phyloP scores from a whole-genome alignment of 2,888 invertebrate species.

The Pristionchus mayeri region DNA sequence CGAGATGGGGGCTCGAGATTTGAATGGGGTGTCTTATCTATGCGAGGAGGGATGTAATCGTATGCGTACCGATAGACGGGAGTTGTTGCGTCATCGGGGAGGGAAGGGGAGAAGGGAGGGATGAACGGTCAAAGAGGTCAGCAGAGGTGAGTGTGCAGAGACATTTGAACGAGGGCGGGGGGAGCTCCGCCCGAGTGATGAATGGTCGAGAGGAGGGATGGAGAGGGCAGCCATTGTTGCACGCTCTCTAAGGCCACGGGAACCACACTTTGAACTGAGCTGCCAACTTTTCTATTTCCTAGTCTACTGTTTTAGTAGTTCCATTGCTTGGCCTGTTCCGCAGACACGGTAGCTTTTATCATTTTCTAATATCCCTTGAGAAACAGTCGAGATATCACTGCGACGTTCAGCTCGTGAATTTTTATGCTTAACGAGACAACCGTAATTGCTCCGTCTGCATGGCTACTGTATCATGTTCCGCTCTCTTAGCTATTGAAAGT shows the following conservation, averaged over 20 bases:
- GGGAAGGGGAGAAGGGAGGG: background rate
- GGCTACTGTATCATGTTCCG: background rate
- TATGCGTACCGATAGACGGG: slow-evolving; percentile 31
- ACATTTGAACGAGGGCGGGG: slow-evolving; percentile 25
- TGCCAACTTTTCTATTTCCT: no score
- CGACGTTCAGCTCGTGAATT: background rate
- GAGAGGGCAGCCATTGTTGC: background rate
- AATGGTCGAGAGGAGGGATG: background rate
- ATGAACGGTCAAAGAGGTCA: slow-evolving; percentile 30
- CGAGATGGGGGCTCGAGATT: background rate
- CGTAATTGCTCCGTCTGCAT: background rate
- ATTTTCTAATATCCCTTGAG: background rate
- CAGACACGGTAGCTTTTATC: background rate
- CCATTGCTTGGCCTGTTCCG: background rate
- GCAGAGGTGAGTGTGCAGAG: slow-evolving; percentile 15
- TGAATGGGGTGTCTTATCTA: slow-evolving; percentile 4
- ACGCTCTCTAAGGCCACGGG: slow-evolving; percentile 5
- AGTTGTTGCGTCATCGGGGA: slow-evolving; percentile 11
- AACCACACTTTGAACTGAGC: background rate
- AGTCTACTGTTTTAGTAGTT: no score
- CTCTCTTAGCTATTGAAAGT: background rate
- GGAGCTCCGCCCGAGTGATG: background rate
- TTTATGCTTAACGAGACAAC: background rate
- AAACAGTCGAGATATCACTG: background rate
- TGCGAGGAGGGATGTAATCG: background rate